These are phyloP conservation scores for Lasioglossum lativentre DNA, from an alignment of 2,888 invertebrate genomes.

Conservation along the genomic window DNA sequence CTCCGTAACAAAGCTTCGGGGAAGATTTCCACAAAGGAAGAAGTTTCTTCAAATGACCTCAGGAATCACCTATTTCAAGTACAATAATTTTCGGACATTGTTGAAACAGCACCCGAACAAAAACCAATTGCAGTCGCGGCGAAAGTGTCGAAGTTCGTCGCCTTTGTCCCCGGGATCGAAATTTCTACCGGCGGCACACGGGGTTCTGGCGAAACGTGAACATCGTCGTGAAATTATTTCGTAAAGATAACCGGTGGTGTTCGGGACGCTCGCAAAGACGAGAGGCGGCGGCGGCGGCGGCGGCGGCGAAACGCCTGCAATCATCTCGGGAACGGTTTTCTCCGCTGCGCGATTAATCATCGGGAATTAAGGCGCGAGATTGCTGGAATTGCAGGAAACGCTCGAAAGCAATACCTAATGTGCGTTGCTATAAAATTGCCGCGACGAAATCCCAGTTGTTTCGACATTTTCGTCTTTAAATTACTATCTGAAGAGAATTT, in stretches of 20 bases:
- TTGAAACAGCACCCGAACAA: too few species aligned
- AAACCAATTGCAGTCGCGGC: too few species aligned
- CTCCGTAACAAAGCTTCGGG: too few species aligned
- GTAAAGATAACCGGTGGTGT: not conserved
- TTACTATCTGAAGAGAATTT: constrained; percentile 27
- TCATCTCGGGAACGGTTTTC: constrained; percentile 15
- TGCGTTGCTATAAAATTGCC: constrained; percentile 20
- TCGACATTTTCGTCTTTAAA: constrained; percentile 41
- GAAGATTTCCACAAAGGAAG: too few species aligned
- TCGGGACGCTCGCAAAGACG: not conserved
- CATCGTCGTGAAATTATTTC: not conserved
- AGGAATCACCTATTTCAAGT: too few species aligned
- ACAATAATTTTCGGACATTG: too few species aligned
- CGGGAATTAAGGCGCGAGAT: constrained; percentile 35
- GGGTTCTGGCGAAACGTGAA: not conserved
- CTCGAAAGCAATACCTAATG: constrained; percentile 27
- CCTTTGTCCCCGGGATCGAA: too few species aligned
- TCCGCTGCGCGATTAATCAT: constrained; percentile 33
- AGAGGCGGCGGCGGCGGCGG: not conserved
- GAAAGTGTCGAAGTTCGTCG: too few species aligned
- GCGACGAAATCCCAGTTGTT: constrained; percentile 19
- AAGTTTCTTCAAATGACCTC: too few species aligned
- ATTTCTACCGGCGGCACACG: not conserved
- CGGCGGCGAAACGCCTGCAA: not conserved
- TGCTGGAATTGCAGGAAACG: constrained; percentile 30